Conservation (phyloP, 2,113 vertebrate genomes). For the Mungos mungo region DNA sequence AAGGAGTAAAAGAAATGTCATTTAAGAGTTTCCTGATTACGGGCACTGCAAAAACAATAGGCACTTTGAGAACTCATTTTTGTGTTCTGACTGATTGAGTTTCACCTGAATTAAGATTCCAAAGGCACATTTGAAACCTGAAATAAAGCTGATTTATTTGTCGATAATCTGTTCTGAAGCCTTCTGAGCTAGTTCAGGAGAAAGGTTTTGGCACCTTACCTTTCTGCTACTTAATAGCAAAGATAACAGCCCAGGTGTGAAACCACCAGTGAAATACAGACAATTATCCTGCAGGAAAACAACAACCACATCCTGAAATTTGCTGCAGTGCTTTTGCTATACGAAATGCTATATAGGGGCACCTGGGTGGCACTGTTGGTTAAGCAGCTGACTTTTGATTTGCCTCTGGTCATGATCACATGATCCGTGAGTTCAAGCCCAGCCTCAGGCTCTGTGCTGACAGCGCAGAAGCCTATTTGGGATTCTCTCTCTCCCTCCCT, state of each 20-base stretch:
- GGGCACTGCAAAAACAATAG: slow-evolving; percentile 35
- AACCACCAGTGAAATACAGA: not conserved
- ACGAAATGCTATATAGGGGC: not conserved
- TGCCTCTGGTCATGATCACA: too few relatives aligned
- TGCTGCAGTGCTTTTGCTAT: not conserved
- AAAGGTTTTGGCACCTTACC: not conserved
- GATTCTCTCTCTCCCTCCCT: too few relatives aligned
- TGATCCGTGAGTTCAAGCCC: too few relatives aligned
- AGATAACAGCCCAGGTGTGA: slow-evolving; percentile 27
- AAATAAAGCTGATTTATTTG: slow-evolving; percentile 48
- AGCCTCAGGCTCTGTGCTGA: too few relatives aligned
- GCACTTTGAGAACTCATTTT: slow-evolving; percentile 38
- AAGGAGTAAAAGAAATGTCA: not conserved
- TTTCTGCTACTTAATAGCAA: not conserved
- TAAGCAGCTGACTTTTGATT: too few relatives aligned
- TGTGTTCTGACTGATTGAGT: slow-evolving; percentile 45
- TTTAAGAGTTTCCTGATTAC: slow-evolving; percentile 39
- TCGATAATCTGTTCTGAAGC: not conserved
- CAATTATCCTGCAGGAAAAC: not conserved
- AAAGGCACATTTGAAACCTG: slow-evolving; percentile 57
- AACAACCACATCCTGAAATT: not conserved
- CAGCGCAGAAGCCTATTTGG: too few relatives aligned
- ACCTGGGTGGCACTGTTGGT: too few relatives aligned
- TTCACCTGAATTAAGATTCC: slow-evolving; percentile 58
- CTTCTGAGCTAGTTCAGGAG: not conserved